Percentiles rank a stretch among this genome's conserved stretches.
phyloP scores from a whole-genome alignment of 2,113 vertebrate species.

The Scolopax mira region DNA sequence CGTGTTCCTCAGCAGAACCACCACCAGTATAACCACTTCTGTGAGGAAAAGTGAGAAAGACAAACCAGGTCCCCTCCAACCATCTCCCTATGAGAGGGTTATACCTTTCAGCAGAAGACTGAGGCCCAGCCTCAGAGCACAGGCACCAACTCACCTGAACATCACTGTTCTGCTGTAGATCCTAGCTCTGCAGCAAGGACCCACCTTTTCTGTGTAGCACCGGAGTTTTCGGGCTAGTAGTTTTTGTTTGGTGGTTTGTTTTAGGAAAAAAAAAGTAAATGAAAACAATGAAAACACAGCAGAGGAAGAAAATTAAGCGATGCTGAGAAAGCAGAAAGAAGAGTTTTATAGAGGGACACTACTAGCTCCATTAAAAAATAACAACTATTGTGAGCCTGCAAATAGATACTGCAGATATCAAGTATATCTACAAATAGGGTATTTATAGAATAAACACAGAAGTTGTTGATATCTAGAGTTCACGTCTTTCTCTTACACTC shows the following conservation, averaged over 20 bases:
- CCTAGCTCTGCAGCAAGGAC: neutral
- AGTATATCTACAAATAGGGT: neutral
- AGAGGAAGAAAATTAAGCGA: neutral
- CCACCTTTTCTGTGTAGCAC: neutral
- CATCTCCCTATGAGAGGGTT: neutral
- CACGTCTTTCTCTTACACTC: neutral
- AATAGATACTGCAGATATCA: neutral
- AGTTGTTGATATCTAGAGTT: neutral
- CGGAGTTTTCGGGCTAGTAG: neutral
- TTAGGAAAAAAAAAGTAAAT: neutral
- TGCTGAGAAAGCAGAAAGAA: neutral
- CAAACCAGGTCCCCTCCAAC: neutral
- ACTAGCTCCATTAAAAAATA: neutral
- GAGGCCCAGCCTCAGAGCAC: neutral
- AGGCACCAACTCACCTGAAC: neutral
- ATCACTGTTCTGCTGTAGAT: neutral
- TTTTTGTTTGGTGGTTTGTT: neutral
- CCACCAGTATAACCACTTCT: neutral
- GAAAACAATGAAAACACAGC: neutral
- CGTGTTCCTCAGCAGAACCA: neutral
- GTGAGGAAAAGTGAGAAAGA: accelerated
- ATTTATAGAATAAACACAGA: neutral
- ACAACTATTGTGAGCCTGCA: neutral
- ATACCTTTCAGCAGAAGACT: neutral
- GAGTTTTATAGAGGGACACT: neutral